A percentile compares a stretch with the other conserved stretches of the same genome.
Evolutionary conservation across 2,797 vertebrate species (phyloP).

Genomic region (Scyliorhinus canicula): DNA sequence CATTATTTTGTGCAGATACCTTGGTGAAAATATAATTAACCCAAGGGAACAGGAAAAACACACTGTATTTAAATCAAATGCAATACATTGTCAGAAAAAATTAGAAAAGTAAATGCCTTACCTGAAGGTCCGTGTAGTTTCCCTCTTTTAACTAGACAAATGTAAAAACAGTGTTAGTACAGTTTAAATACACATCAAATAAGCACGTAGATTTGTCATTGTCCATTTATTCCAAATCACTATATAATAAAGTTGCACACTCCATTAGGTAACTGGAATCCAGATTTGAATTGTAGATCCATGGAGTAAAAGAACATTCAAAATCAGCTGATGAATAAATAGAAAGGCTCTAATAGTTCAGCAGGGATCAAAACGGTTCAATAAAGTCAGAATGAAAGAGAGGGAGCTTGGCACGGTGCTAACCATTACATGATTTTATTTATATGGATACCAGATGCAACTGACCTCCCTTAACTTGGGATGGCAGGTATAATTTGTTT

Average conservation of each 20-base stretch:
- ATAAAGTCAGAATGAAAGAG: not conserved
- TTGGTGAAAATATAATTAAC: not conserved
- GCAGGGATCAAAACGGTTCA: not conserved
- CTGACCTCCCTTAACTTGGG: not conserved
- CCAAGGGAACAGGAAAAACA: not conserved
- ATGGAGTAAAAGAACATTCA: not conserved
- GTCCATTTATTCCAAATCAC: not conserved
- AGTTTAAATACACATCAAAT: not conserved
- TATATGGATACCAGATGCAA: not conserved
- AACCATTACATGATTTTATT: no score
- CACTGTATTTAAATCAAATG: not conserved
- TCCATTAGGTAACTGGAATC: not conserved
- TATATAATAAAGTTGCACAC: not conserved
- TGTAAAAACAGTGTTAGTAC: not conserved
- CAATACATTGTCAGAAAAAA: not conserved
- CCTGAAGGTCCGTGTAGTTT: conserved; percentile 48
- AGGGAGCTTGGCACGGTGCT: no score
- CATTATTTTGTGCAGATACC: not conserved
- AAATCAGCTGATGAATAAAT: not conserved
- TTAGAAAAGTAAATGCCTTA: conserved; percentile 40
- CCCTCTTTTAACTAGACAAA: conserved; percentile 53
- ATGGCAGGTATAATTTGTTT: not conserved
- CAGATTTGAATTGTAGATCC: not conserved
- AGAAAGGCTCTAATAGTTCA: not conserved
- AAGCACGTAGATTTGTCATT: not conserved